Conservation (phyloP, 2,797 vertebrate genomes). For the Gallinago solitaria region DNA sequence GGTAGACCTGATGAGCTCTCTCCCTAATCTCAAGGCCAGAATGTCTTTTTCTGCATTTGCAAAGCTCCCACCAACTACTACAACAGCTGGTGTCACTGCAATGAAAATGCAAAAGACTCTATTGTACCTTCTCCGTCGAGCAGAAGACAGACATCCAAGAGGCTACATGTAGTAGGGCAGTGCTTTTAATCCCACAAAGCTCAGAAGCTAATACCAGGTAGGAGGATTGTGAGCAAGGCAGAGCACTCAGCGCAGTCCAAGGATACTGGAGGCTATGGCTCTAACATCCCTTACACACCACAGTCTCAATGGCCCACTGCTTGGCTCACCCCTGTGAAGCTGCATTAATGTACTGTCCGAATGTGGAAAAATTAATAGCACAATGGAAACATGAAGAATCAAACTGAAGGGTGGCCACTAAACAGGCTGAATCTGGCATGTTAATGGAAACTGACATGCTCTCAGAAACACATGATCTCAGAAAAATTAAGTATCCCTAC, state of each 20-base stretch:
- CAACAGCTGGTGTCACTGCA: neutral
- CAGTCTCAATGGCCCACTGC: neutral
- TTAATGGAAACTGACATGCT: neutral
- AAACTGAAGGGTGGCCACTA: neutral
- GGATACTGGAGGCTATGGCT: neutral
- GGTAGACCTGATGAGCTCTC: neutral
- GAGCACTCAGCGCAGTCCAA: neutral
- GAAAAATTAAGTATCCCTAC: neutral
- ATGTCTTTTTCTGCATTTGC: neutral
- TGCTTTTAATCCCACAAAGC: neutral
- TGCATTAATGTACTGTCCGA: neutral
- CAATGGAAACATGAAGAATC: rapidly evolving
- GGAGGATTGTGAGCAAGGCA: neutral
- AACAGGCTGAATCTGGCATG: neutral
- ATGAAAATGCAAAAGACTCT: neutral
- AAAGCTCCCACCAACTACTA: neutral
- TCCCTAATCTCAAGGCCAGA: neutral
- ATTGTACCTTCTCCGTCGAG: neutral
- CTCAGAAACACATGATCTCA: neutral
- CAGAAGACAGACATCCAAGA: neutral
- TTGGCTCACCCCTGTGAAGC: neutral
- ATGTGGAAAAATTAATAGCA: neutral
- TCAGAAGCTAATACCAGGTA: neutral
- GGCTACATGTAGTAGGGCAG: neutral
- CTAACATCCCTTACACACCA: neutral